These are phyloP conservation scores for Pollicipes pollicipes DNA, from an alignment of 1,140 invertebrate genomes.

Conservation along the genomic window DNA sequence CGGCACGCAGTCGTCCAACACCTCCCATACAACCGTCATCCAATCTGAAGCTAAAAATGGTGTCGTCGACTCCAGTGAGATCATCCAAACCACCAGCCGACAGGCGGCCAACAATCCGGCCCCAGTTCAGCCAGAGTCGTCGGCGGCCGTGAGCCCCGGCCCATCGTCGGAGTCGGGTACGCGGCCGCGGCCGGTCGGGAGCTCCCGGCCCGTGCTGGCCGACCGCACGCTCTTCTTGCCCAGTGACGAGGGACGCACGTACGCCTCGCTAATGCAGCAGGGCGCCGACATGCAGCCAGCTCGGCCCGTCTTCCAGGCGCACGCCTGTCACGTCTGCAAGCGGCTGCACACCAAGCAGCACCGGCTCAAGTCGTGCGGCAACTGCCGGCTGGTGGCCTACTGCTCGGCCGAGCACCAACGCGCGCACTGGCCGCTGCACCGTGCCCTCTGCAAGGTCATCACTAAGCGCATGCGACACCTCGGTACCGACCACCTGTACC, in stretches of 20 bases:
- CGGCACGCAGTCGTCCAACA: no score
- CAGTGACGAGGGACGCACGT: neutral
- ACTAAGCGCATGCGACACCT: constrained; percentile 28
- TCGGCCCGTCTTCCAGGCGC: constrained; percentile 16
- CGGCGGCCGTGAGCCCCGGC: no score
- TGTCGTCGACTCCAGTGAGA: no score
- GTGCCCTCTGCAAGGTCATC: constrained; percentile 26
- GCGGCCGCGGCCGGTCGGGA: no score
- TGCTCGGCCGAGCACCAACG: constrained; percentile 27
- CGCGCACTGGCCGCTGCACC: constrained; percentile 27
- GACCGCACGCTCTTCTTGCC: neutral
- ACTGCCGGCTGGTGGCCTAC: constrained; percentile 24
- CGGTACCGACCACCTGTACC: neutral
- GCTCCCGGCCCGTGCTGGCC: neutral
- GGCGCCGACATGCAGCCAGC: neutral
- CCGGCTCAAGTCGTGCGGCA: constrained; percentile 18
- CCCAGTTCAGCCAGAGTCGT: no score
- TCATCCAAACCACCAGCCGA: no score
- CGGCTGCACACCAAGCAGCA: constrained; percentile 7
- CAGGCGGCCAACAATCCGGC: no score
- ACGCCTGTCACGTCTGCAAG: constrained; percentile 29
- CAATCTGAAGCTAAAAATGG: no score
- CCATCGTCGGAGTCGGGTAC: no score
- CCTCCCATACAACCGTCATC: no score
- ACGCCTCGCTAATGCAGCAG: neutral